Evolutionary conservation across 1,140 invertebrate species (phyloP).

Genomic region (Bombus fervidus): DNA sequence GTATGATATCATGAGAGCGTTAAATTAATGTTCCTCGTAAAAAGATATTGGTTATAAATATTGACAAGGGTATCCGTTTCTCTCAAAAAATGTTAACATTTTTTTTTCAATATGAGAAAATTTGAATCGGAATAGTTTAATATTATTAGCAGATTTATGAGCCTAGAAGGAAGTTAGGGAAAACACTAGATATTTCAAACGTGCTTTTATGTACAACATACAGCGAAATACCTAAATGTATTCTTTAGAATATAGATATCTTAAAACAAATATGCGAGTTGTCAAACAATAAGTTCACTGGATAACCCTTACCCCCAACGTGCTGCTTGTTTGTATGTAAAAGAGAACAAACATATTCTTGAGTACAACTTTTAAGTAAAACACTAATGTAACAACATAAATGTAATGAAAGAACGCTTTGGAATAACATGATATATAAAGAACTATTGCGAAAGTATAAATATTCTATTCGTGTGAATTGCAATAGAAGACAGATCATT

Average conservation of each 20-base stretch:
- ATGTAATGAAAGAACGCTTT: not conserved
- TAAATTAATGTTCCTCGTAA: constrained; percentile 10
- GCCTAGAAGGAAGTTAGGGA: not conserved
- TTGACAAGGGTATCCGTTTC: no score
- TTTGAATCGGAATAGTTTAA: not conserved
- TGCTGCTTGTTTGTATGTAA: not conserved
- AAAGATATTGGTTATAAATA: not conserved
- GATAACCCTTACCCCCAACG: not conserved
- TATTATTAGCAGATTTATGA: not conserved
- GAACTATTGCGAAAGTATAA: not conserved
- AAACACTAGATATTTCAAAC: not conserved
- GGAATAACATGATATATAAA: not conserved
- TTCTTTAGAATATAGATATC: not conserved
- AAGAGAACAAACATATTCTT: not conserved
- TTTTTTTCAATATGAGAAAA: not conserved
- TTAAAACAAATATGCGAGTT: not conserved
- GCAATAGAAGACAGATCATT: no score
- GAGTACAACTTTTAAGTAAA: not conserved
- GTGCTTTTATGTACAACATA: no score
- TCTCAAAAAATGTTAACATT: not conserved
- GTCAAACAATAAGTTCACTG: not conserved
- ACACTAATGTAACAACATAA: not conserved
- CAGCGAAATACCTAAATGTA: not conserved
- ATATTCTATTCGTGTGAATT: not conserved
- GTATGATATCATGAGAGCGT: not conserved